Conservation (phyloP, 2,888 invertebrate species). For the Pecten maximus region DNA sequence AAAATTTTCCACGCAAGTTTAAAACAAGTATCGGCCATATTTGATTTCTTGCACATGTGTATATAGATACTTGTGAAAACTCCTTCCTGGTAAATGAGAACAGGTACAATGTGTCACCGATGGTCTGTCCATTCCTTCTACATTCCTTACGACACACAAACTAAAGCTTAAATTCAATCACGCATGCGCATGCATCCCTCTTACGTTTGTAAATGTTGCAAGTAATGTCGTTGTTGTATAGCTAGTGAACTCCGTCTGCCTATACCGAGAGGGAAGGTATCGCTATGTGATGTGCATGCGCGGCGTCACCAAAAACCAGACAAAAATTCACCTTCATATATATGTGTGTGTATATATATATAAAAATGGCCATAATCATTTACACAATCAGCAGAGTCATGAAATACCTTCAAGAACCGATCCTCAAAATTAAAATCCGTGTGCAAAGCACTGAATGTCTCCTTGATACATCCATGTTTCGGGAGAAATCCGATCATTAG, state of each 20-base stretch:
- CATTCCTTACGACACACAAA: constrained; percentile 18
- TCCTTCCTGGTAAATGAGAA: neutral
- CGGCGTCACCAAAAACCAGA: constrained; percentile 32
- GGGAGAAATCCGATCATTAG: constrained; percentile 17
- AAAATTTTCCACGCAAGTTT: constrained; percentile 15
- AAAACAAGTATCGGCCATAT: constrained; percentile 21
- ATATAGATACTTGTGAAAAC: neutral
- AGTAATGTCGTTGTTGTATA: constrained; percentile 5
- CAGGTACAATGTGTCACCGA: neutral
- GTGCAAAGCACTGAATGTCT: neutral
- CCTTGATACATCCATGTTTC: neutral
- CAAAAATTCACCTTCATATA: neutral
- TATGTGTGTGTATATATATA: neutral
- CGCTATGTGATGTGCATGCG: constrained; percentile 22
- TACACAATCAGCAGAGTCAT: neutral
- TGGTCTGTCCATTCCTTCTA: neutral
- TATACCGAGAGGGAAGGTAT: neutral
- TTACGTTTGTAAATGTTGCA: constrained; percentile 16
- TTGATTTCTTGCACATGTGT: neutral
- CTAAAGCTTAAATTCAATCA: constrained; percentile 22
- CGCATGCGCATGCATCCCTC: constrained; percentile 16
- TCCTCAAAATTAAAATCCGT: neutral
- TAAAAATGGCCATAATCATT: neutral
- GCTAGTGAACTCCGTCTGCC: neutral
- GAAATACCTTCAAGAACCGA: neutral